Evolutionary conservation across 2,113 vertebrate species (phyloP), one percentile per base, ranked within the genome.

Genomic region (Chinchilla lanigera): DNA sequence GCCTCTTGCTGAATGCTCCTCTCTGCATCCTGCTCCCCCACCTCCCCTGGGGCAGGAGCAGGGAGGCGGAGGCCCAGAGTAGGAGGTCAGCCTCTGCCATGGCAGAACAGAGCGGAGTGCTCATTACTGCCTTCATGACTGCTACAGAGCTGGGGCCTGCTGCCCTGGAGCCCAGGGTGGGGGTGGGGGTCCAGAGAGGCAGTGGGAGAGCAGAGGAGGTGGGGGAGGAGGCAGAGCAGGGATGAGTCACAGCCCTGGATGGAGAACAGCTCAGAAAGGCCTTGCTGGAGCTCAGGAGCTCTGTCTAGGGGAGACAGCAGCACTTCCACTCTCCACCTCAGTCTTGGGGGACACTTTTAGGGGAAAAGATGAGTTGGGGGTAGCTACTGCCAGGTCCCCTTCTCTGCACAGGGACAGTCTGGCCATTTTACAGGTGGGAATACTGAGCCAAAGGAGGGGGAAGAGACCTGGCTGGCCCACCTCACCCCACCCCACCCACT

Each of bases 201-300:
- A 69, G 75, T 92, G 61, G 75, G 86, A 75, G 69, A 77, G 38
- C 3, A 13, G 56, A 28, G 44, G 56, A 61, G 35, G 81, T 56
- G 24, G 1, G 38, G n/a, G 20, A 50, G 41, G 81, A 86, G 56
- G 90, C 85, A 83, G 28, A 65, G 67, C n/a, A 20, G 69, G 60
- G 6, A 52, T 89, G 94, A 97, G 83, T 97, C 95, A 86, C 73
- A 86, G 88, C 22, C 80, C 93, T 56, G 93, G n/a, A 47, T 60
- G 20, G 69, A 95, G 95, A 82, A 60, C 47, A 41, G 56, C 90
- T 41, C 35, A 78, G 54, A 81, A 47, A 44, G 69, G 20, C 81
- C 60, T 44, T 2, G 77, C 61, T 47, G 5, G 10, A 50, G 52
- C 17, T 12, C 50, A 24, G 77, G 63, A 94, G 85, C 89, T 86